Conservation (phyloP, 2,113 vertebrate species). For the Hiodon alosoides region DNA sequence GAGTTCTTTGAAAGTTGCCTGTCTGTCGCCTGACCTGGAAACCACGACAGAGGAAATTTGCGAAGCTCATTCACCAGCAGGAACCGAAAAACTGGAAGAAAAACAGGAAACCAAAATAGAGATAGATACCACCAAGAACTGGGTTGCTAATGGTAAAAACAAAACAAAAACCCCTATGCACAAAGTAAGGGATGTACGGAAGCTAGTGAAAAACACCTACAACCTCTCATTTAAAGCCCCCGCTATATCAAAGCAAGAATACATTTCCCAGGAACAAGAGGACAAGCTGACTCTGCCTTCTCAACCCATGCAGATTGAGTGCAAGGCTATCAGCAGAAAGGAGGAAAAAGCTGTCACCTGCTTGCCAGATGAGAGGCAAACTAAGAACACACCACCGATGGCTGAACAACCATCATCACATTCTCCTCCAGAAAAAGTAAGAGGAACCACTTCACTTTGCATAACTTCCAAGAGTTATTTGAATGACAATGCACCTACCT, state of each 20-base stretch:
- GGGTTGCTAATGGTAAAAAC: slow-evolving; percentile 32
- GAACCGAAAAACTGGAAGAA: background rate
- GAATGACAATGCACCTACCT: slow-evolving; percentile 4
- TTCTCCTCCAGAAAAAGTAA: slow-evolving; percentile 11
- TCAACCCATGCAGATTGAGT: slow-evolving; percentile 63
- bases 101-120: slow-evolving; percentile 14
- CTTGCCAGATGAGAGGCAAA: slow-evolving; percentile 27
- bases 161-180: slow-evolving; percentile 58
- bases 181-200: slow-evolving; percentile 78
- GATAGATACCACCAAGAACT: slow-evolving; percentile 39
- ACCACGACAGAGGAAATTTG: slow-evolving; percentile 24
- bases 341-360: slow-evolving; percentile 39
- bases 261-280: slow-evolving; percentile 32
- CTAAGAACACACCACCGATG: slow-evolving; percentile 22
- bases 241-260: slow-evolving; percentile 21
- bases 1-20: slow-evolving; percentile 43
- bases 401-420: slow-evolving; percentile 21
- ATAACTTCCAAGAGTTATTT: slow-evolving; percentile 23
- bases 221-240: slow-evolving; percentile 68
- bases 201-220: slow-evolving; percentile 81
- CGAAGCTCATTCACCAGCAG: slow-evolving; percentile 26
- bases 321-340: slow-evolving; percentile 64
- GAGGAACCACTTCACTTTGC: slow-evolving; percentile 26
- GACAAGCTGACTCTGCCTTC: slow-evolving; percentile 28
- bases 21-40: slow-evolving; percentile 52